A percentile compares a stretch with the other conserved stretches of the same genome.
Conservation (phyloP, 2,888 invertebrate genomes). For the Petrophora chlorosata region DNA sequence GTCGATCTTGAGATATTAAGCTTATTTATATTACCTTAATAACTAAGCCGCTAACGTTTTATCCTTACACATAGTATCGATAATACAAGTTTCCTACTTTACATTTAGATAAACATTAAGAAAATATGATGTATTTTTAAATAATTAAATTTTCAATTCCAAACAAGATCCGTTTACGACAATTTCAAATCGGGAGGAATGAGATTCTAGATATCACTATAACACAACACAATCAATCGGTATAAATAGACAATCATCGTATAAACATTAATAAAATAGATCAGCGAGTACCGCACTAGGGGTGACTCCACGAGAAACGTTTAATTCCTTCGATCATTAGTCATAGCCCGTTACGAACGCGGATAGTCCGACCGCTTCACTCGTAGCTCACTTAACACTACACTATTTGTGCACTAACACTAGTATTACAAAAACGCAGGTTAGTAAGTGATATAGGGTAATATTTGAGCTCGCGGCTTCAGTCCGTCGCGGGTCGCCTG, state of each 20-base stretch:
- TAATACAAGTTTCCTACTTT: constrained; percentile 36
- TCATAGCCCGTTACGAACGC: constrained; percentile 50
- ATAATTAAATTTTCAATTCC: constrained; percentile 63
- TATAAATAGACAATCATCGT: constrained; percentile 33
- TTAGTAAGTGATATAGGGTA: constrained; percentile 41
- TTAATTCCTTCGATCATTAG: constrained; percentile 58
- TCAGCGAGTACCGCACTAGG: constrained; percentile 52
- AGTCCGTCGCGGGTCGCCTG: constrained; percentile 58
- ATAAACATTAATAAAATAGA: constrained; percentile 65
- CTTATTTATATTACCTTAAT: constrained; percentile 20
- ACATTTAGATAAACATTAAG: constrained; percentile 66
- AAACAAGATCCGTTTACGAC: constrained; percentile 38
- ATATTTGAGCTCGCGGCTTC: constrained; percentile 47
- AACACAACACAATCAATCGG: constrained; percentile 33
- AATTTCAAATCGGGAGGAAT: constrained; percentile 46
- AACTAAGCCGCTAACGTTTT: constrained; percentile 33
- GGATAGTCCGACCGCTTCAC: constrained; percentile 6
- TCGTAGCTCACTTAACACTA: constrained; percentile 46
- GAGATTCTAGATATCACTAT: constrained; percentile 53
- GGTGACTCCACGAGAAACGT: constrained; percentile 59
- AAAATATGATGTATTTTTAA: constrained; percentile 65
- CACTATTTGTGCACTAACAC: constrained; percentile 67
- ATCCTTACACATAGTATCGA: constrained; percentile 28
- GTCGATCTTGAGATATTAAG: constrained; percentile 4
- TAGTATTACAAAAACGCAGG: constrained; percentile 54